Conservation (phyloP, 92 coral and sea anemone genomes). For the Palythoa heliodiscus region DNA sequence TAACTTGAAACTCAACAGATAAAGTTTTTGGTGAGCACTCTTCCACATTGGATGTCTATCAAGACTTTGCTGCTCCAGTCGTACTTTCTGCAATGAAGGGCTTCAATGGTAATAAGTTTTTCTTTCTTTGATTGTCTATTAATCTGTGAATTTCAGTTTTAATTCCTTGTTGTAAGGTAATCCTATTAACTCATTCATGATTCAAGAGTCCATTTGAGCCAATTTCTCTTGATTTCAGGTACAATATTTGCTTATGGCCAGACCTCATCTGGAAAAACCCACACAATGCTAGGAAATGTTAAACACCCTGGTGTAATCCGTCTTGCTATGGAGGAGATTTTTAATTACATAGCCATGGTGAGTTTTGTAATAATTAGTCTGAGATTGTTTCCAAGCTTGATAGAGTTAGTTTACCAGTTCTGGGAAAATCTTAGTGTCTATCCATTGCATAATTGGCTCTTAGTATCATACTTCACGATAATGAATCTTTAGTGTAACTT, state of each 20-base stretch:
- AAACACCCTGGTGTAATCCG: constrained; percentile 76
- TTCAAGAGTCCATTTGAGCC: neutral
- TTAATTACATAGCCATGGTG: constrained; percentile 73
- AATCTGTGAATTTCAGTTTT: neutral
- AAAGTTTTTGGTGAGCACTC: constrained; percentile 67
- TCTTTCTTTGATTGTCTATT: neutral
- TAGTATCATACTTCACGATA: too few species aligned
- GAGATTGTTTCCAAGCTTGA: neutral
- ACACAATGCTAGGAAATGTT: constrained; percentile 85
- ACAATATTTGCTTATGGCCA: constrained; percentile 99
- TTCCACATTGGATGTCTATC: constrained; percentile 73
- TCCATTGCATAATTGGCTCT: too few species aligned
- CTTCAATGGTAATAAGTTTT: constrained; percentile 72
- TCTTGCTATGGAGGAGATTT: constrained; percentile 78
- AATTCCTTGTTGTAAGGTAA: neutral
- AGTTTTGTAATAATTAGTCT: neutral
- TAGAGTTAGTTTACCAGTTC: too few species aligned
- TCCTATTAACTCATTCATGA: neutral
- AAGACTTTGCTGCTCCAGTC: constrained; percentile 80
- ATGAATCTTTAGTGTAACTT: too few species aligned
- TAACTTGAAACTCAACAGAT: constrained; percentile 47
- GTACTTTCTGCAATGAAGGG: constrained; percentile 86
- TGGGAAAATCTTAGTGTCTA: too few species aligned
- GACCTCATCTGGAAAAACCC: constrained; percentile 92
- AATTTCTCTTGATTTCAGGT: constrained; percentile 37